Base-by-base conservation (phyloP, 2,888 invertebrate species). In the Leptopilina myrica region DNA sequence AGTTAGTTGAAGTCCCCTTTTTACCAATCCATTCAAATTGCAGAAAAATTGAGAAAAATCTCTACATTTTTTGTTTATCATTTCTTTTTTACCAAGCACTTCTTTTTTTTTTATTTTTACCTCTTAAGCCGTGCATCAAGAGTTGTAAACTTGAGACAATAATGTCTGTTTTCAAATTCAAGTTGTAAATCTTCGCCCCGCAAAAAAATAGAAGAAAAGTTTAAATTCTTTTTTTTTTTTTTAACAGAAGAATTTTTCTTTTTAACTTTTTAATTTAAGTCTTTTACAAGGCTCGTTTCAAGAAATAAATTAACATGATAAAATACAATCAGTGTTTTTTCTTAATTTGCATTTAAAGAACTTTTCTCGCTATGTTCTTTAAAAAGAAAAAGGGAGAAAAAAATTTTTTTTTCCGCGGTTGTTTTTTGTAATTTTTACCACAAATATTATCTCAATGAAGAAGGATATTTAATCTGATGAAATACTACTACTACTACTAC, bases 141-240 rank as follows among this genome's bases (percentile, higher is more conserved):
- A 69, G 49, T 69, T 69, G 69, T 69, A 53, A 69, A 69, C 69
- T 69, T 69, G 69, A 49, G 26, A 69, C 69, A 69, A 69, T 53
- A 69, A 69, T 53, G 69, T 69, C 69, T 20, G 69, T 69, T 69
- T 49, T 20, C 53, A 69, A 69, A 69, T 69, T 69, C 49, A 53
- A 49, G 49, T 49, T 7, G 49, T 69, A 69, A 69, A 69, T 69
- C 69, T 69, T 14, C 26, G 7, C 43, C 43, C 12, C 12, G 26
- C 5, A 12, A 69, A 49, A 46, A 53, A 49, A 14, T 26, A 7
- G 12, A 49, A 26, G 69, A 7, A 26, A 69, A 69, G 53, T 56
- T 14, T 53, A 33, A 53, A 26, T n/a, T n/a, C n/a, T n/a, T 20
- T 20, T 20, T 26, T 53, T 73, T 73, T 73, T 73, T 73, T 7